Percentiles rank a stretch among this genome's conserved stretches.
phyloP scores from a whole-genome alignment of 2,888 invertebrate species.

The Lucinisca nassula region DNA sequence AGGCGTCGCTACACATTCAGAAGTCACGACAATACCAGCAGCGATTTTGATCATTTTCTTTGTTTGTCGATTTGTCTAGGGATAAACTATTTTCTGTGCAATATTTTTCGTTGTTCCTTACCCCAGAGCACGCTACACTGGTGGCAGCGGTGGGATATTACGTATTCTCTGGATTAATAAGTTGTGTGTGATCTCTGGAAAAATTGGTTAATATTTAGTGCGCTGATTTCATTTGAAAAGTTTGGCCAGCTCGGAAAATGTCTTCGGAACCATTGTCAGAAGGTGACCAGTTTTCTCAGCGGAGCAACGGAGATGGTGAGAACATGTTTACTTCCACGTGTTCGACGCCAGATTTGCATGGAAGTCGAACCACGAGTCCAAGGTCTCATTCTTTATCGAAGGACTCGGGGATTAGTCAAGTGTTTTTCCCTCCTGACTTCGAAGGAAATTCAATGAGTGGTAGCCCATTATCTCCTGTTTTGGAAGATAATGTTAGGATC shows the following conservation, averaged over 20 bases:
- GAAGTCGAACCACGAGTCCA: neutral
- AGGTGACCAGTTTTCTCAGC: neutral
- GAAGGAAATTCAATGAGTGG: neutral
- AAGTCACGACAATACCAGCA: too few species aligned
- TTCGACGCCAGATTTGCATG: neutral
- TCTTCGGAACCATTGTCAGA: neutral
- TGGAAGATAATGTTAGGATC: neutral
- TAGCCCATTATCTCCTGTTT: conserved; percentile 1
- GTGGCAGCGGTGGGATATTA: neutral
- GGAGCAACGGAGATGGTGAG: neutral
- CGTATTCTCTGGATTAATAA: neutral
- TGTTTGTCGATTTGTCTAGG: too few species aligned
- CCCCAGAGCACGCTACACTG: neutral
- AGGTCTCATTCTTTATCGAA: neutral
- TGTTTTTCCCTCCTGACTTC: neutral
- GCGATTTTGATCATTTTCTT: too few species aligned
- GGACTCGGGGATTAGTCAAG: conserved; percentile 5
- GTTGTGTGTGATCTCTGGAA: neutral
- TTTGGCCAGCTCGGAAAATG: neutral
- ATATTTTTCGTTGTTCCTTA: neutral
- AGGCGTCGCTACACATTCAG: too few species aligned
- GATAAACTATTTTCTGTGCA: too few species aligned
- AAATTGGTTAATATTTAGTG: neutral
- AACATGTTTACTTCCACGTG: neutral
- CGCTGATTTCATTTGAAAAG: neutral